A percentile compares a stretch with the other conserved stretches of the same genome.
These are phyloP conservation scores for Neodiprion lecontei DNA, from an alignment of 1,140 invertebrate genomes.

Conservation along the genomic window DNA sequence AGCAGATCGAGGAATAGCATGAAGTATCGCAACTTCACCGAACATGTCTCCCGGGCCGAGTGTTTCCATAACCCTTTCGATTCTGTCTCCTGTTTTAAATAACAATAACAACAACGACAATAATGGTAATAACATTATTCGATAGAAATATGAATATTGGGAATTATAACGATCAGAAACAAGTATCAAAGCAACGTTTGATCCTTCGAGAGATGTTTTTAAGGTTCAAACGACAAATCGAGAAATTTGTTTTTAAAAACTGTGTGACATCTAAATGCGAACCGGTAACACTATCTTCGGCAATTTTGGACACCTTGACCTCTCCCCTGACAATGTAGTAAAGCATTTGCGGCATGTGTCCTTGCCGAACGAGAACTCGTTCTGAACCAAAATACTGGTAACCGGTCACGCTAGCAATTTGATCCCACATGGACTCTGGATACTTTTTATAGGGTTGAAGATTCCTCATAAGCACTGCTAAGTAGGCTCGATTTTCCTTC, in stretches of 20 bases:
- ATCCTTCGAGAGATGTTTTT: too few relatives aligned
- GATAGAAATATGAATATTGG: too few relatives aligned
- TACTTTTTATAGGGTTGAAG: slow-evolving; percentile 40
- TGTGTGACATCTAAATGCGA: background rate
- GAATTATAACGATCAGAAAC: too few relatives aligned
- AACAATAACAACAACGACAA: background rate
- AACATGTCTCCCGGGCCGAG: slow-evolving; percentile 65
- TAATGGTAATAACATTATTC: too few relatives aligned
- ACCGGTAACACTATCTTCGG: slow-evolving; percentile 61
- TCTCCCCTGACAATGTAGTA: slow-evolving; percentile 69
- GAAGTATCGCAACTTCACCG: slow-evolving; percentile 69
- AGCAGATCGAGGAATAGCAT: slow-evolving; percentile 64
- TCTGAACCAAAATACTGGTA: slow-evolving; percentile 65
- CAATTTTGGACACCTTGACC: slow-evolving; percentile 58
- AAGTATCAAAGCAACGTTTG: too few relatives aligned
- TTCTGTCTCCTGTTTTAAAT: slow-evolving; percentile 8
- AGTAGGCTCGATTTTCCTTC: slow-evolving; percentile 28
- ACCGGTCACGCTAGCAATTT: slow-evolving; percentile 61
- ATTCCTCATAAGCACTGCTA: slow-evolving; percentile 37
- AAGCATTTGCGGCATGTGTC: slow-evolving; percentile 62
- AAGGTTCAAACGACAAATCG: too few relatives aligned
- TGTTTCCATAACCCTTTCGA: slow-evolving; percentile 34
- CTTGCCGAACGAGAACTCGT: slow-evolving; percentile 65
- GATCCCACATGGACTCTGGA: slow-evolving; percentile 60
- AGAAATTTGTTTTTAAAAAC: background rate